Evolutionary conservation across 2,797 vertebrate genomes (phyloP).

Genomic region (Xiphophorus birchmanni): DNA sequence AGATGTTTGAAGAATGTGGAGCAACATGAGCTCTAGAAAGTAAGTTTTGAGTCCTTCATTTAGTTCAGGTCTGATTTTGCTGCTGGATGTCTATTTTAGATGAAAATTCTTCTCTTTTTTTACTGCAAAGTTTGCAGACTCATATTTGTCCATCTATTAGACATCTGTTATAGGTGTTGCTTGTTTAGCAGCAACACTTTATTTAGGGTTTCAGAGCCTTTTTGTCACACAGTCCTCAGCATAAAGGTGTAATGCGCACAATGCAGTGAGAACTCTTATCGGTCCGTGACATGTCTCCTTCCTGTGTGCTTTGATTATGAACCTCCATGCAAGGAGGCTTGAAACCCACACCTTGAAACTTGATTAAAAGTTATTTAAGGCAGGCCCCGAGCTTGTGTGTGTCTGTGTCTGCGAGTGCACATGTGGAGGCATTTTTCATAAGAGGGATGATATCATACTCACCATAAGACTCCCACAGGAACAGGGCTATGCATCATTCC

Average conservation of each 20-base stretch:
- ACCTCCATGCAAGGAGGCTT: slow-evolving; percentile 55
- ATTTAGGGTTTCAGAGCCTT: not conserved
- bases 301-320: slow-evolving; percentile 67
- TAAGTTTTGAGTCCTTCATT: not conserved
- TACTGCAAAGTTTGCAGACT: not conserved
- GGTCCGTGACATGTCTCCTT: slow-evolving; percentile 34
- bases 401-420: slow-evolving; percentile 21
- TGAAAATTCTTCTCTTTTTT: not conserved
- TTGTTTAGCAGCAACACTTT: not conserved
- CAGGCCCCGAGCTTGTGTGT: slow-evolving; percentile 31
- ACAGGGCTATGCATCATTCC: slow-evolving; percentile 70
- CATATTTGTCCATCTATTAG: not conserved
- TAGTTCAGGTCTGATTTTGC: not conserved
- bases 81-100: not conserved
- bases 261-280: slow-evolving; percentile 38
- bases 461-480: slow-evolving; percentile 71
- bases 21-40: slow-evolving; percentile 3
- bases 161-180: not conserved
- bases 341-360: slow-evolving; percentile 68
- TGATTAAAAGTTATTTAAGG: slow-evolving; percentile 80
- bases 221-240: slow-evolving; percentile 3
- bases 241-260: slow-evolving; percentile 6
- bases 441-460: slow-evolving; percentile 77
- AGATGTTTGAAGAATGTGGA: slow-evolving; percentile 20
- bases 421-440: slow-evolving; percentile 72